Percentiles rank a stretch among this genome's conserved stretches.
Evolutionary conservation across 2,888 invertebrate species (phyloP).

Genomic region (Phragmatobia fuliginosa): DNA sequence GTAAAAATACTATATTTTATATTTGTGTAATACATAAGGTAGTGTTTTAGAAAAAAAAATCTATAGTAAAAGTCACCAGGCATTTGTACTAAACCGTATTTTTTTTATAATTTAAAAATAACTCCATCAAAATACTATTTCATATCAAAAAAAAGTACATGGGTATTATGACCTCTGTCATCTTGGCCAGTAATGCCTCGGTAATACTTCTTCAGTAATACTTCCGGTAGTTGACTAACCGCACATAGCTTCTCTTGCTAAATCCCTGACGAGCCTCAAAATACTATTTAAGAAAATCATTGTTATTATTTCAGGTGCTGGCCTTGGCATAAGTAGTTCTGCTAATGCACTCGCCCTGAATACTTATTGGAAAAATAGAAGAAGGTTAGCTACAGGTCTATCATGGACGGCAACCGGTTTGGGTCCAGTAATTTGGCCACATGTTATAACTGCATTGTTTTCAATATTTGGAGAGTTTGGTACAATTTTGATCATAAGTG

Average conservation of each 20-base stretch:
- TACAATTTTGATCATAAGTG: conserved; percentile 89
- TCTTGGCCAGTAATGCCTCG: neutral
- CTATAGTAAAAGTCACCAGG: too few relatives aligned
- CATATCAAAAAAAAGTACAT: neutral
- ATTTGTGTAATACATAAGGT: neutral
- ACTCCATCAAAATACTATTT: too few relatives aligned
- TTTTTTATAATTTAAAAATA: too few relatives aligned
- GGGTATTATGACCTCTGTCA: neutral
- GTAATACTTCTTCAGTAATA: too few relatives aligned
- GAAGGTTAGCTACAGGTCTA: conserved; percentile 90
- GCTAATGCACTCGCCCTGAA: conserved; percentile 91
- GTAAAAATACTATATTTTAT: too few relatives aligned
- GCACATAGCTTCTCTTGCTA: neutral
- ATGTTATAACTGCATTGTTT: conserved; percentile 89
- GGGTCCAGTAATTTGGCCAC: conserved; percentile 91
- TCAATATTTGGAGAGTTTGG: conserved; percentile 88
- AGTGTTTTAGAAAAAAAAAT: too few relatives aligned
- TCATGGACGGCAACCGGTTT: conserved; percentile 91
- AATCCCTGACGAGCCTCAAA: neutral
- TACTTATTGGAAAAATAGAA: conserved; percentile 90
- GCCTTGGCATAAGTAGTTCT: conserved; percentile 89
- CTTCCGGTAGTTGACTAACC: neutral
- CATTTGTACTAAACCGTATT: too few relatives aligned
- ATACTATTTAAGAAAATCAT: neutral
- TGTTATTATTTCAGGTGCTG: conserved; percentile 80